Evolutionary conservation across 30 jellyfish, hydroid and myxozoan genomes (phyloP).

Genomic region (Haliclystus octoradiatus): DNA sequence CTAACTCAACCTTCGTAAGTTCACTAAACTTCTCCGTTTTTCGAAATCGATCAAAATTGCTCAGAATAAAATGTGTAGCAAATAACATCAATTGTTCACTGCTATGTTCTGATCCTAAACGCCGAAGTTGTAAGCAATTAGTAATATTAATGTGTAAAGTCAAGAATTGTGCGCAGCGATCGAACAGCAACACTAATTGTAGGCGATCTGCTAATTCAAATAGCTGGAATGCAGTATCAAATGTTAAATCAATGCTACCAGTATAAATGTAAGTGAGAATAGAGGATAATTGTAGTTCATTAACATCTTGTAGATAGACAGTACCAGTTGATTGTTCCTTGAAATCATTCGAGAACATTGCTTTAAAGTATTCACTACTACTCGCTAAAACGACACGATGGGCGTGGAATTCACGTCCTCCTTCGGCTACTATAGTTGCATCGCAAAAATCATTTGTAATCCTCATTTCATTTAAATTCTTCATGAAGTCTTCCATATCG

Average conservation of each 20-base stretch:
- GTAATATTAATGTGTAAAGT: conserved; percentile 11
- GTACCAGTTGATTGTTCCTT: conserved; percentile 37
- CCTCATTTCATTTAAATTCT: conserved; percentile 22
- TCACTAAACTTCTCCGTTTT: conserved; percentile 32
- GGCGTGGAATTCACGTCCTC: conserved; percentile 23
- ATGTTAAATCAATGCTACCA: conserved; percentile 19
- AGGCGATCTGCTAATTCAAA: conserved; percentile 64
- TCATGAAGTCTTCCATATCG: conserved; percentile 38
- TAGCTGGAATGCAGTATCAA: conserved; percentile 37
- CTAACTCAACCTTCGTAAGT: conserved; percentile 28
- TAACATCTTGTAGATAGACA: conserved; percentile 38
- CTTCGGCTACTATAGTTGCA: conserved; percentile 23
- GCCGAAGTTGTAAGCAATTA: conserved; percentile 30
- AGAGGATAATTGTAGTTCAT: conserved; percentile 13
- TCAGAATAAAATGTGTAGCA: conserved; percentile 32
- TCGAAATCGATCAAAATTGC: conserved; percentile 23
- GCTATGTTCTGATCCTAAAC: conserved; percentile 31
- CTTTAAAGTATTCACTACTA: conserved; percentile 34
- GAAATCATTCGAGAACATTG: conserved; percentile 33
- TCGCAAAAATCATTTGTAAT: conserved; percentile 26
- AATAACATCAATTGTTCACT: conserved; percentile 8
- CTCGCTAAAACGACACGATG: conserved; percentile 56
- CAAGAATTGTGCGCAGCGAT: conserved; percentile 21
- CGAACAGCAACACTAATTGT: conserved; percentile 23
- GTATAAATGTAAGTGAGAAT: conserved; percentile 39